These are phyloP conservation scores for Loxodonta africana DNA, from an alignment of 2,113 vertebrate species.

Conservation along the genomic window DNA sequence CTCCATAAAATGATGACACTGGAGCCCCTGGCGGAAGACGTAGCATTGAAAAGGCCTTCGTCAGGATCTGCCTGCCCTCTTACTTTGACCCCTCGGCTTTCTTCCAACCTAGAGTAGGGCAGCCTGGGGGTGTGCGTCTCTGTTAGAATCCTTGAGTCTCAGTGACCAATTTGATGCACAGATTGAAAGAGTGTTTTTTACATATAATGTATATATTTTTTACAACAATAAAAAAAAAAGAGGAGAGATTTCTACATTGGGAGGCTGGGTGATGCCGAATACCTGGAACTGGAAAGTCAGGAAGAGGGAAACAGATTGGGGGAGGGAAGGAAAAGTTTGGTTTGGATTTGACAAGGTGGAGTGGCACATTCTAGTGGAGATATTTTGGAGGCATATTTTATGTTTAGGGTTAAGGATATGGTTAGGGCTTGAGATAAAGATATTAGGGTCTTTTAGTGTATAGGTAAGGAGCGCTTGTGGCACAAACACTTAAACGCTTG, in stretches of 20 bases:
- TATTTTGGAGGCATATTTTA: background rate
- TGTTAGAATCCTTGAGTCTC: background rate
- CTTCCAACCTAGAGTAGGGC: background rate
- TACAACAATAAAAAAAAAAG: background rate
- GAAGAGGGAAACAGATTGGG: background rate
- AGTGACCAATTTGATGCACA: background rate
- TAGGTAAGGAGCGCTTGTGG: background rate
- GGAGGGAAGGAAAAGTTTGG: background rate
- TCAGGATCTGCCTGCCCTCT: background rate
- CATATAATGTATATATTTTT: background rate
- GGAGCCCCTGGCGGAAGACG: background rate
- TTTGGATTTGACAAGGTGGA: background rate
- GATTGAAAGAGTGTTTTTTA: background rate
- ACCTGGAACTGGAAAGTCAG: background rate
- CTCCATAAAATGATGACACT: background rate
- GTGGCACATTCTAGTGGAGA: background rate
- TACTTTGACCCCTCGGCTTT: accelerated
- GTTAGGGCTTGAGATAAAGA: background rate
- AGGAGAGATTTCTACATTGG: background rate
- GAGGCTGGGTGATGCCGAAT: background rate
- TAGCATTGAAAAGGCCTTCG: background rate
- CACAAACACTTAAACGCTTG: background rate
- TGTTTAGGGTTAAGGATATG: background rate
- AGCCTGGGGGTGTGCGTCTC: background rate
- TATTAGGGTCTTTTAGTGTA: background rate